Base-by-base conservation (phyloP, 2,797 vertebrate species). In the Rousettus madagascariensis region DNA sequence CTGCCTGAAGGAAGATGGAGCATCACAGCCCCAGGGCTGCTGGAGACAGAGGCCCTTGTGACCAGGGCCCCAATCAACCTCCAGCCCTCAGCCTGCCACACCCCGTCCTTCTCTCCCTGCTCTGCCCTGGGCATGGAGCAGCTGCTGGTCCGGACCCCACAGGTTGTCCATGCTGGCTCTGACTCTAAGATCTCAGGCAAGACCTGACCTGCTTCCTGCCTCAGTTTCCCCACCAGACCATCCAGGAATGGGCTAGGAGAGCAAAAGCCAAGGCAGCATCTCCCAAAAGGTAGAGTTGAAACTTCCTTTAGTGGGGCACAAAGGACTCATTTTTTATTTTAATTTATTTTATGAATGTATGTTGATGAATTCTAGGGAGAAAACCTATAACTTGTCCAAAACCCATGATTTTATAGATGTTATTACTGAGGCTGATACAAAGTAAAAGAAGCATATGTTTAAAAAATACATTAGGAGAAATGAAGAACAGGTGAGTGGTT, bases 391-490 rank as follows among this genome's bases (percentile, higher is more conserved):
- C 13, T 41, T 36, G 38, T 36, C 46, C 41, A 17, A 36, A 69
- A 46, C 12, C 28, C 30, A 63, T 19, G n/a, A 33, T 82, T 61
- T 55, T 41, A 51, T 17, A 28, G 69, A 2, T 49, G 61, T 16
- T 69, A 43, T n/a, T 30, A 49, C 33, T 36, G 17, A 88, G 17
- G 8, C 75, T 87, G 5, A 49, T 61, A 55, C 36, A 33, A 86
- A 93, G 26, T n/a, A 43, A 78, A 90, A 84, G 36, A 83, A 86
- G 72, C 19, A 5, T 11, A 74, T 20, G 2, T 38, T 84, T 68
- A 33, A 65, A 75, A 65, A 17, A 53, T 63, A 33, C 33, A 6
- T 41, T 20, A 68, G 26, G 36, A 68, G 38, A 57, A 28, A 43
- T 3, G 30, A 57, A 51, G 38, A 84, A 22, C 30, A 55, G 59